phyloP scores from a whole-genome alignment of 2,113 vertebrate genomes.

The Paratilapia polleni region DNA sequence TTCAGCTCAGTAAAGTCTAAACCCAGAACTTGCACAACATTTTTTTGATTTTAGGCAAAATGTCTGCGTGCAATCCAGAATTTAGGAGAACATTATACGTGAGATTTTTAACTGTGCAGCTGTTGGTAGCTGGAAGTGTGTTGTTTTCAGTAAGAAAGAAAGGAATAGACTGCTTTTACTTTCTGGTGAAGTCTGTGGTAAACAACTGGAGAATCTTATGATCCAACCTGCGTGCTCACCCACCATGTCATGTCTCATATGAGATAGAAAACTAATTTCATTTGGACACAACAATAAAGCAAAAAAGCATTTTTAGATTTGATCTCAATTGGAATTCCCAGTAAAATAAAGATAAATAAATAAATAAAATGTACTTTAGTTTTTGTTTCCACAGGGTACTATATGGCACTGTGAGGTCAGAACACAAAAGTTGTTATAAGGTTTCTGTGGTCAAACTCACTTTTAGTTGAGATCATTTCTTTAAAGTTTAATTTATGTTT shows the following conservation, averaged over 20 bases:
- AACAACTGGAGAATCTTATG: not conserved
- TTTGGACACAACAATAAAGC: not conserved
- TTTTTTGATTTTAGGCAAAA: not conserved
- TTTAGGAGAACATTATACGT: not conserved
- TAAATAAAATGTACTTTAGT: rapidly evolving
- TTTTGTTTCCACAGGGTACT: not conserved
- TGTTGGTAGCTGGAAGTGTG: not conserved
- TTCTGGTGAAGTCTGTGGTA: not conserved
- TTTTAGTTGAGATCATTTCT: not conserved
- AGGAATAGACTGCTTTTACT: not conserved
- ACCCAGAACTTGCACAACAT: not conserved
- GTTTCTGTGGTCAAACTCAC: not conserved
- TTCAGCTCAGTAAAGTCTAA: not conserved
- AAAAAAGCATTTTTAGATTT: not conserved
- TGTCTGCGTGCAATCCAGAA: not conserved
- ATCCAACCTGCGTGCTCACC: not conserved
- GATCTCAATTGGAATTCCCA: not conserved
- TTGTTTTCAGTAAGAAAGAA: rapidly evolving
- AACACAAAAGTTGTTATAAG: not conserved
- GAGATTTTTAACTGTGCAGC: rapidly evolving
- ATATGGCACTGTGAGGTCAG: not conserved
- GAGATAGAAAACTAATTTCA: not conserved
- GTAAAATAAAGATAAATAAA: too few relatives aligned
- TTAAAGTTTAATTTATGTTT: rapidly evolving
- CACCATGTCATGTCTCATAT: rapidly evolving